Conservation (phyloP, 2,888 invertebrate species). For the Eurytoma adleriae region DNA sequence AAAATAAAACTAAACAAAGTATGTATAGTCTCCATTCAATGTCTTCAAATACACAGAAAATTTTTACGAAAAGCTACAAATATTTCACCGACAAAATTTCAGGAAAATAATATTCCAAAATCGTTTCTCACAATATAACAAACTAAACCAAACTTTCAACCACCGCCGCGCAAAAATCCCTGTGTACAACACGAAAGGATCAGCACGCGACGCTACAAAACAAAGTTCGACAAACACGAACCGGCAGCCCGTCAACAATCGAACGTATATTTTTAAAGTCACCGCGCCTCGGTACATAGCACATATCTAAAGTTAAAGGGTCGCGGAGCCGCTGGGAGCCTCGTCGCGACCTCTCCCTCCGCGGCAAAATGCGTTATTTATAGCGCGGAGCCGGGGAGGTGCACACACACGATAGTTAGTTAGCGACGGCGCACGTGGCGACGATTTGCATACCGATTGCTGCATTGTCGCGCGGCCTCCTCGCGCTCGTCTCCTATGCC, state of each 20-base stretch:
- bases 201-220: neutral
- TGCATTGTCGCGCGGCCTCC: neutral
- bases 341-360: neutral
- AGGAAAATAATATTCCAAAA: too few species aligned
- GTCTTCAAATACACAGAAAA: too few species aligned
- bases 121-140: too few species aligned
- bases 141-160: neutral
- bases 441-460: conserved; percentile 10
- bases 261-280: conserved; percentile 7
- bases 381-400: conserved; percentile 1
- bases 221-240: neutral
- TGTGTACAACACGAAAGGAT: neutral
- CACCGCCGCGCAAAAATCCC: neutral
- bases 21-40: too few species aligned
- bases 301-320: neutral
- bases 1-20: too few species aligned
- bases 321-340: neutral
- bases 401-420: neutral
- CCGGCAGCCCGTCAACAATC: neutral
- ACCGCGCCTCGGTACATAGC: neutral
- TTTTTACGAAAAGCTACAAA: too few species aligned
- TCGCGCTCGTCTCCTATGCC: neutral
- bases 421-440: neutral
- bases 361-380: neutral
- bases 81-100: too few species aligned